Evolutionary conservation across 1,140 invertebrate species (phyloP), one percentile per base, ranked within the genome.

Genomic region (Achroia grisella): DNA sequence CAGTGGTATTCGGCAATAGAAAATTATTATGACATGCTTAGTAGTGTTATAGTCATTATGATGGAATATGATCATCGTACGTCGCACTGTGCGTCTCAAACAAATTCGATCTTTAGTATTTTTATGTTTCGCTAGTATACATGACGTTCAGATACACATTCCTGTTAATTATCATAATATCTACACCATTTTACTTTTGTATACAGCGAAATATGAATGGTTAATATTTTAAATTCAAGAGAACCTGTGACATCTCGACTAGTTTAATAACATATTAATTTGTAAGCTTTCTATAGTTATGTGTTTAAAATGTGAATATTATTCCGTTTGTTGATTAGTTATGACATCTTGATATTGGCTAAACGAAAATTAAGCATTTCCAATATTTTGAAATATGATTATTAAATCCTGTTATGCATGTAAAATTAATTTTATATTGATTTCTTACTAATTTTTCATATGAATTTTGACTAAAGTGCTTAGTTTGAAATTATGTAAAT

Each of bases 401-500:
- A 6, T 31, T 15, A 11, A 2, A 1, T 11, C 8, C 9, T 13
- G 8, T 35, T 37, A 37, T n/a, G n/a, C 10, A 37, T 17, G 8
- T 23, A 6, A 17, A 37, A 17, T 37, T 37, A 23, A 37, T 39
- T 43, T 28, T 27, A 32, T 51, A 51, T 51, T 59, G 51, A 48
- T 59, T 50, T 52, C 14, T 35, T 8, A 35, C 11, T 37, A 15
- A 37, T 17, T 37, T 23, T 6, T 23, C 17, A 6, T 23, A 3
- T 23, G 17, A 23, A n/a, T 23, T 3, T 17, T 17, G n/a, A 10
- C 17, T 9, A 10, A 4, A 15, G 9, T 15, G 2, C n/a, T 34
- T 32, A 44, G 36, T 53, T 52, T 44, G 37, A 59, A 56, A 67
- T 67, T 64, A 69, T 69, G 71, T 69, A 64, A 73, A 74, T 71